Percentiles rank a stretch among this genome's conserved stretches.
Conservation (phyloP, 2,888 invertebrate species). For the Lysandra coridon region DNA sequence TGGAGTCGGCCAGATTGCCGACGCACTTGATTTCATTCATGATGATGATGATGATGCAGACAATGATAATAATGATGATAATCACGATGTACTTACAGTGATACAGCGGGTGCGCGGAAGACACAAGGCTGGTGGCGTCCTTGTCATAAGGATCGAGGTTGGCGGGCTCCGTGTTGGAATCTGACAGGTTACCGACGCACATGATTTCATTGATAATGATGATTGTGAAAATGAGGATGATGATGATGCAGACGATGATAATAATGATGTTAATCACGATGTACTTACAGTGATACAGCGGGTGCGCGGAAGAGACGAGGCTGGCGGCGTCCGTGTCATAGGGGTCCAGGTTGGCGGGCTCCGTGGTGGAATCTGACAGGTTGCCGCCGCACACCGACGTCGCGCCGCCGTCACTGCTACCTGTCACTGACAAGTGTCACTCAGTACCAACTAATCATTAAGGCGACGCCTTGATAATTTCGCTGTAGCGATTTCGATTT, state of each 20-base stretch:
- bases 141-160: slow-evolving; percentile 85
- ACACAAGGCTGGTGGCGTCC: slow-evolving; percentile 85
- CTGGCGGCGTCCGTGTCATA: slow-evolving; percentile 87
- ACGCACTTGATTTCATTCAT: slow-evolving; percentile 77
- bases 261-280: background rate
- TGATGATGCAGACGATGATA: background rate
- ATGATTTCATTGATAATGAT: slow-evolving; percentile 47
- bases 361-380: slow-evolving; percentile 88
- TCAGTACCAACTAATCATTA: background rate
- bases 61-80: background rate
- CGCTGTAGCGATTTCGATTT: no score
- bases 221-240: background rate
- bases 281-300: slow-evolving; percentile 87
- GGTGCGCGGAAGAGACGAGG: slow-evolving; percentile 85
- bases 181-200: slow-evolving; percentile 86
- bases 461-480: no score
- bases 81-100: slow-evolving; percentile 80
- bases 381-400: slow-evolving; percentile 91
- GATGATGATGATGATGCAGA: background rate
- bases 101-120: slow-evolving; percentile 86
- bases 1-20: slow-evolving; percentile 89
- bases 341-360: slow-evolving; percentile 83
- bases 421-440: slow-evolving; percentile 59
- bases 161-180: slow-evolving; percentile 87
- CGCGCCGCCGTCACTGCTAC: slow-evolving; percentile 90